Evolutionary conservation across 2,888 invertebrate genomes (phyloP).

Genomic region (Rhamphomyia laevipes): DNA sequence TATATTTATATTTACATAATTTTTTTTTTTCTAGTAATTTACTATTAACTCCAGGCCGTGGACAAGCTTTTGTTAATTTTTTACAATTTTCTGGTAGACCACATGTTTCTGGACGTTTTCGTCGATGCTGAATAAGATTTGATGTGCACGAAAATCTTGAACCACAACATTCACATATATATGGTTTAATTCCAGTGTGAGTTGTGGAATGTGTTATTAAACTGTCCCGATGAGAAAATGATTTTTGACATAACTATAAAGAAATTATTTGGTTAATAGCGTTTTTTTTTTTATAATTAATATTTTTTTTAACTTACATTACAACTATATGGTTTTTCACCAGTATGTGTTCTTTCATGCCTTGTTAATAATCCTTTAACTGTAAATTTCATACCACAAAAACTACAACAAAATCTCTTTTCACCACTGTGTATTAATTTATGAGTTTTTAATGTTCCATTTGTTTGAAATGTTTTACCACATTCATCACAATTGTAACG

Average conservation of each 20-base stretch:
- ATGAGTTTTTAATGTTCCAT: conserved; percentile 27
- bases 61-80: conserved; percentile 2
- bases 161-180: conserved; percentile 33
- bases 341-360: conserved; percentile 30
- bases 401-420: conserved; percentile 28
- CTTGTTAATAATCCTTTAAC: conserved; percentile 26
- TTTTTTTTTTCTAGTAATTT: background rate
- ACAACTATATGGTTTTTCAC: conserved; percentile 29
- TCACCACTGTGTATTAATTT: conserved; percentile 26
- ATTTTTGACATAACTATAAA: conserved; percentile 32
- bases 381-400: conserved; percentile 28
- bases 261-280: too few species aligned
- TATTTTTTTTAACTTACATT: conserved; percentile 31
- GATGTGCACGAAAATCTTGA: conserved; percentile 33
- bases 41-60: background rate
- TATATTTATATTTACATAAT: too few species aligned
- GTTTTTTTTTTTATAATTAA: too few species aligned
- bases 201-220: conserved; percentile 32
- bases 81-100: conserved; percentile 19
- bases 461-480: conserved; percentile 24
- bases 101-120: conserved; percentile 27
- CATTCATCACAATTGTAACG: conserved; percentile 34
- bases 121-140: conserved; percentile 32
- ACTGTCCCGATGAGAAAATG: conserved; percentile 36
- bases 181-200: conserved; percentile 34